Percentiles rank a stretch among this genome's conserved stretches.
Conservation (phyloP, 1,140 invertebrate species). For the Adoxophyes honmai region DNA sequence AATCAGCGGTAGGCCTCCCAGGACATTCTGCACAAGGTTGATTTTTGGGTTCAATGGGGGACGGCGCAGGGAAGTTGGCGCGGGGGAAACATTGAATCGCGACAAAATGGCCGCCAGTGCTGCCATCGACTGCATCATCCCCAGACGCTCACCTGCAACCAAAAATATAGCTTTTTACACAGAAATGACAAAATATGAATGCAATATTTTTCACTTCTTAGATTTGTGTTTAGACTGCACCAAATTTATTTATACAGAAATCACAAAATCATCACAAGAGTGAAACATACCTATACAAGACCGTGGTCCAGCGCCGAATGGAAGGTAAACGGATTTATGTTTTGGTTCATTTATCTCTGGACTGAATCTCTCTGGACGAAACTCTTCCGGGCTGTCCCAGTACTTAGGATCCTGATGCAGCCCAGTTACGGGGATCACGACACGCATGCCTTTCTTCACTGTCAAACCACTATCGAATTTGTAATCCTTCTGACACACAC, state of each 20-base stretch:
- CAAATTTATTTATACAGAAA: too few relatives aligned
- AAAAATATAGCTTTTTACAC: too few relatives aligned
- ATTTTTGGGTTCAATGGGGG: too few relatives aligned
- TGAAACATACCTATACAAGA: conserved; percentile 1
- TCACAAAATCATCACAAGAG: too few relatives aligned
- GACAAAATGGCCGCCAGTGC: neutral
- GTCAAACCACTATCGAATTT: neutral
- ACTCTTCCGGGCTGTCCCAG: conserved; percentile 41
- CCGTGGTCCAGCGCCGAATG: conserved; percentile 81
- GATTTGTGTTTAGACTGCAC: too few relatives aligned
- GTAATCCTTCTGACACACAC: conserved; percentile 7
- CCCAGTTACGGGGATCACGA: conserved; percentile 60
- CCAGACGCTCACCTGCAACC: conserved; percentile 6
- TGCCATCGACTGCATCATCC: conserved; percentile 4
- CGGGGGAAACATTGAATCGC: neutral
- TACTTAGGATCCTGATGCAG: conserved; percentile 11
- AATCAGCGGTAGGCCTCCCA: too few relatives aligned
- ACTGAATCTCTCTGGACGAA: conserved; percentile 77
- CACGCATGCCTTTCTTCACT: conserved; percentile 1
- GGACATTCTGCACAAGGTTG: too few relatives aligned
- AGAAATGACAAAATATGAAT: too few relatives aligned
- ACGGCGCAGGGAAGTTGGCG: too few relatives aligned
- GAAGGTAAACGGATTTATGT: conserved; percentile 70
- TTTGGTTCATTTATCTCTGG: conserved; percentile 42
- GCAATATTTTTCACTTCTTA: too few relatives aligned